A percentile compares a stretch with the other conserved stretches of the same genome.
These are phyloP conservation scores for Asarcornis scutulata DNA, from an alignment of 2,113 vertebrate genomes.

Conservation along the genomic window DNA sequence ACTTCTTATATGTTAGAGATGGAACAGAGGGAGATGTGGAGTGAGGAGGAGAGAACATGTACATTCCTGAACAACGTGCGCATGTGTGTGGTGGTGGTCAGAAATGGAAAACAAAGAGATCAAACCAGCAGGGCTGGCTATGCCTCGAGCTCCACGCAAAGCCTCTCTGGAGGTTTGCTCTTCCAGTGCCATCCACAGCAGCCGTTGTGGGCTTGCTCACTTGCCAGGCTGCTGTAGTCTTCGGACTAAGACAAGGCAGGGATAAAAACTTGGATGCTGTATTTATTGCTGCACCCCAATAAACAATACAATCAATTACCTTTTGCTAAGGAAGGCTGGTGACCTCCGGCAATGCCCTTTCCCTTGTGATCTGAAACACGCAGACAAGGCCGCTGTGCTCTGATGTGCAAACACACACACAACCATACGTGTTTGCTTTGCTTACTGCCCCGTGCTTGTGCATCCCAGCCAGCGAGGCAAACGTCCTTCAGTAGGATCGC, in stretches of 20 bases:
- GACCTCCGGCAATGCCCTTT: background rate
- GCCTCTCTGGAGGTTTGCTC: background rate
- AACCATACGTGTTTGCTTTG: background rate
- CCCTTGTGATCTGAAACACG: constrained; percentile 20
- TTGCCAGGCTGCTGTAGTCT: background rate
- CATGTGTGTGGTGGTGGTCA: background rate
- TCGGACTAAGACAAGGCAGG: background rate
- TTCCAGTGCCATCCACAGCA: background rate
- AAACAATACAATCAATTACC: background rate
- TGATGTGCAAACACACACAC: constrained; percentile 46
- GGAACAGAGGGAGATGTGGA: background rate
- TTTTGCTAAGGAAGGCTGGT: background rate
- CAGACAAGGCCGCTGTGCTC: background rate
- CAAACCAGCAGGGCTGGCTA: background rate
- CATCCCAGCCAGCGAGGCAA: constrained; percentile 9
- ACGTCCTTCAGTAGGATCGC: background rate
- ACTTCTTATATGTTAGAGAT: background rate
- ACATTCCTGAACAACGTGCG: background rate
- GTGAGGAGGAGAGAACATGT: background rate
- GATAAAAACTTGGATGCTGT: background rate
- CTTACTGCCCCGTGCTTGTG: background rate
- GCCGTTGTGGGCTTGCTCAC: background rate
- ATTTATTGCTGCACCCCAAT: background rate
- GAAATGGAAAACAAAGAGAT: background rate
- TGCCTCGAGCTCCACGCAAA: background rate